Conservation (phyloP, 2,888 invertebrate genomes). For the Hypsopygia costalis region DNA sequence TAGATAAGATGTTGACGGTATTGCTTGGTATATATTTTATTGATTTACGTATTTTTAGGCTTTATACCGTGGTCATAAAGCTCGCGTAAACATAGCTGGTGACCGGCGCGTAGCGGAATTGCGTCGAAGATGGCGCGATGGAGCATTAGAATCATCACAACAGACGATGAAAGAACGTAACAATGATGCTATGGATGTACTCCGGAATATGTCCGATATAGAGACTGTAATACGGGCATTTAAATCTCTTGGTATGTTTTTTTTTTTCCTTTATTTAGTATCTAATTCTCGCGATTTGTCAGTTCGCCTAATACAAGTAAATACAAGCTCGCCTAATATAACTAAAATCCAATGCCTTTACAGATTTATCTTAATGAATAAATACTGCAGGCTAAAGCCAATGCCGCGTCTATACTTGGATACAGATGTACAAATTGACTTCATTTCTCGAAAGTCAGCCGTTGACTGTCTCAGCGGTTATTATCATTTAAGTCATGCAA, state of each 20-base stretch:
- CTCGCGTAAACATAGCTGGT: constrained; percentile 31
- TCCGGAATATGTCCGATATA: constrained; percentile 52
- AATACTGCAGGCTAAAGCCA: too few species aligned
- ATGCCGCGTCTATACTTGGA: too few species aligned
- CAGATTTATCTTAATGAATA: too few species aligned
- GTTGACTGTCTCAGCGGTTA: too few species aligned
- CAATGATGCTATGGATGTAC: constrained; percentile 61
- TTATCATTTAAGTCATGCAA: too few species aligned
- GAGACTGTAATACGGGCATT: constrained; percentile 63
- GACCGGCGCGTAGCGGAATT: constrained; percentile 43
- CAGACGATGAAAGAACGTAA: constrained; percentile 58
- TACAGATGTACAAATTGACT: too few species aligned
- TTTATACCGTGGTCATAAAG: constrained; percentile 75
- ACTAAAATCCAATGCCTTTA: too few species aligned
- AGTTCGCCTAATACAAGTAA: too few species aligned
- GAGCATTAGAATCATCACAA: constrained; percentile 54
- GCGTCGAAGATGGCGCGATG: constrained; percentile 60
- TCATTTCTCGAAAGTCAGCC: too few species aligned
- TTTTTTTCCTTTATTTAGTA: background rate
- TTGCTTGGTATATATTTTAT: background rate
- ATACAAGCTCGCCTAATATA: too few species aligned
- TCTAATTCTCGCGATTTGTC: too few species aligned
- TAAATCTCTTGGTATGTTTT: constrained; percentile 54
- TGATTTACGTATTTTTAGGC: constrained; percentile 41
- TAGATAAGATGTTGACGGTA: background rate